These are phyloP conservation scores for Pollenia angustigena DNA, from an alignment of 2,888 invertebrate species.

Conservation along the genomic window DNA sequence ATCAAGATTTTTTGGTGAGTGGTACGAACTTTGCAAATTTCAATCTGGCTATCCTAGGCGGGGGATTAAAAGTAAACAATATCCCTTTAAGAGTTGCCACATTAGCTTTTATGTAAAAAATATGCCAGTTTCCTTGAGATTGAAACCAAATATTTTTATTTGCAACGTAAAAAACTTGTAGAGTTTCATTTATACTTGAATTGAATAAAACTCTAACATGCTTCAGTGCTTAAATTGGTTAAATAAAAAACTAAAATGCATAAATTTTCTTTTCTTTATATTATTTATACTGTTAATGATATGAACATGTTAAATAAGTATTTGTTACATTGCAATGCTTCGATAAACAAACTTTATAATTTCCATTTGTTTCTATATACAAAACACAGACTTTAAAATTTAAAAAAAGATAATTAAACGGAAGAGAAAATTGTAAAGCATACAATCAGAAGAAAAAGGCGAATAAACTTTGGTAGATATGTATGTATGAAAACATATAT, in stretches of 20 bases:
- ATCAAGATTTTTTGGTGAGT: no score
- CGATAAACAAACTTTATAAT: slow-evolving; percentile 63
- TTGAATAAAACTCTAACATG: slow-evolving; percentile 40
- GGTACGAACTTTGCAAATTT: no score
- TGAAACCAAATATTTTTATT: background rate
- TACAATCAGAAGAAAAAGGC: slow-evolving; percentile 53
- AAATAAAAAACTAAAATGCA: slow-evolving; percentile 31
- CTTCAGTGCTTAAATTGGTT: slow-evolving; percentile 64
- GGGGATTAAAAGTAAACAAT: no score
- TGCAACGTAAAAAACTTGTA: background rate
- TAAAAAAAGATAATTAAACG: slow-evolving; percentile 54
- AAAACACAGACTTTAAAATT: background rate
- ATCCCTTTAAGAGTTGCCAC: no score
- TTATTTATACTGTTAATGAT: slow-evolving; percentile 49
- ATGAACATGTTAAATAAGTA: slow-evolving; percentile 50
- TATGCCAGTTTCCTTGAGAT: no score
- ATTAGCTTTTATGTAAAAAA: no score
- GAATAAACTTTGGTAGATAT: slow-evolving; percentile 59
- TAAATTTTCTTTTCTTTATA: slow-evolving; percentile 34
- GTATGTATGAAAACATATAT: background rate
- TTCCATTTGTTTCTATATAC: slow-evolving; percentile 41
- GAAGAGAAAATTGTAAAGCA: slow-evolving; percentile 56
- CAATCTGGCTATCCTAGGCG: no score
- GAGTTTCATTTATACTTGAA: slow-evolving; percentile 37
- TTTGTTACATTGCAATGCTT: slow-evolving; percentile 63